Evolutionary conservation across 2,888 invertebrate species (phyloP), one percentile per base, ranked within the genome.

Genomic region (Bembecia ichneumoniformis): DNA sequence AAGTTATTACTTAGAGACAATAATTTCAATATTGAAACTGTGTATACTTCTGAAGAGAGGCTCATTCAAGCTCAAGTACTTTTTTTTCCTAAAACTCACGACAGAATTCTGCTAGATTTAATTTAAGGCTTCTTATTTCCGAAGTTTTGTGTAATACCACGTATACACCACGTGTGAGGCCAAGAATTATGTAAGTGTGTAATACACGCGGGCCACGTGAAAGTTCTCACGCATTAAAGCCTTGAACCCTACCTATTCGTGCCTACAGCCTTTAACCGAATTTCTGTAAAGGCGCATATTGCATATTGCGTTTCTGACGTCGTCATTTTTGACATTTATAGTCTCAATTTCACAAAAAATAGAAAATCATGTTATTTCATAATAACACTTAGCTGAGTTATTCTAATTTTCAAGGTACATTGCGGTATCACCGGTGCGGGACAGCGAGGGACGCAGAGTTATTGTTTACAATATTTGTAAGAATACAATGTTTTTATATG

Each of bases 351-450:
- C 28, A 28, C 28, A 28, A 28, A 28, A 28, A 20, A 28, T 7
- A 28, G 28, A 28, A 28, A 28, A 28, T 9, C 28, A 28, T 4
- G 46, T 34, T 43, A 48, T 71, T 72, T 63, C 70, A 68, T 62
- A 70, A 68, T 52, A n/a, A 28, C 28, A 28, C 28, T 28, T 28
- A 28, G 28, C 28, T 28, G 28, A 28, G 28, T 28, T 48, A 74
- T 72, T 73, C 68, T 56, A 66, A 64, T 71, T 70, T 71, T 50
- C 61, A 54, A 92, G 92, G 67, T 94, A 93, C 71, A 89, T 94
- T 58, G 92, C 91, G 62, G 91, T 91, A 16, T 92, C 94, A 49
- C 95, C 94, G 34, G 89, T 91, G 53, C 88, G 93, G 53, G 95
- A 95, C 77, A 86, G 82, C 59, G 76, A 88, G 60, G 95, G 94